These are phyloP conservation scores for Leguminivora glycinivorella DNA, from an alignment of 1,140 invertebrate species.

Conservation along the genomic window DNA sequence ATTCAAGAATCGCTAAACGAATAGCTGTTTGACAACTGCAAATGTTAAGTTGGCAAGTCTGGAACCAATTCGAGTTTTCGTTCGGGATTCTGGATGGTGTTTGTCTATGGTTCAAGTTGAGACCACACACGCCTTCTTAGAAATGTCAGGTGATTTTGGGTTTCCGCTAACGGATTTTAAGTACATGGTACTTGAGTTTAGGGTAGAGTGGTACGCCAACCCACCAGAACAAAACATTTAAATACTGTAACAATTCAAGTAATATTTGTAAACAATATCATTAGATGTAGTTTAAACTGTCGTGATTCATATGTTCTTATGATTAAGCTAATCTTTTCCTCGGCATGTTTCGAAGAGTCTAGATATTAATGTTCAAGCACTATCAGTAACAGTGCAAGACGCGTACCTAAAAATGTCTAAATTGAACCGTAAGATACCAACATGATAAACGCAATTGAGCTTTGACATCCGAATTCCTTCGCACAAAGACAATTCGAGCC, in stretches of 20 bases:
- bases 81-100: slow-evolving; percentile 15
- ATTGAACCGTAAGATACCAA: too few species aligned
- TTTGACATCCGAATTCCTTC: slow-evolving; percentile 4
- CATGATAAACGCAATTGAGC: too few species aligned
- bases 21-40: neutral
- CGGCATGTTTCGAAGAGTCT: too few species aligned
- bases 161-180: slow-evolving; percentile 3
- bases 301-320: too few species aligned
- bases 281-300: too few species aligned
- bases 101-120: slow-evolving; percentile 18
- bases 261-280: too few species aligned
- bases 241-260: too few species aligned
- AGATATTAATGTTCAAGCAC: too few species aligned
- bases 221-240: too few species aligned
- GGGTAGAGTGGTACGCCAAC: neutral
- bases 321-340: too few species aligned
- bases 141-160: slow-evolving; percentile 23
- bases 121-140: slow-evolving; percentile 23
- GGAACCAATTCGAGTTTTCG: slow-evolving; percentile 11
- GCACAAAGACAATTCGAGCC: neutral
- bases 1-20: neutral
- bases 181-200: slow-evolving; percentile 15
- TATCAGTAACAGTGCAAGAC: too few species aligned
- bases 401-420: too few species aligned
- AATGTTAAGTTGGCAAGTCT: neutral